Evolutionary conservation across 2,797 vertebrate species (phyloP), one percentile per base, ranked within the genome.

Genomic region (Craterocephalus amniculus): DNA sequence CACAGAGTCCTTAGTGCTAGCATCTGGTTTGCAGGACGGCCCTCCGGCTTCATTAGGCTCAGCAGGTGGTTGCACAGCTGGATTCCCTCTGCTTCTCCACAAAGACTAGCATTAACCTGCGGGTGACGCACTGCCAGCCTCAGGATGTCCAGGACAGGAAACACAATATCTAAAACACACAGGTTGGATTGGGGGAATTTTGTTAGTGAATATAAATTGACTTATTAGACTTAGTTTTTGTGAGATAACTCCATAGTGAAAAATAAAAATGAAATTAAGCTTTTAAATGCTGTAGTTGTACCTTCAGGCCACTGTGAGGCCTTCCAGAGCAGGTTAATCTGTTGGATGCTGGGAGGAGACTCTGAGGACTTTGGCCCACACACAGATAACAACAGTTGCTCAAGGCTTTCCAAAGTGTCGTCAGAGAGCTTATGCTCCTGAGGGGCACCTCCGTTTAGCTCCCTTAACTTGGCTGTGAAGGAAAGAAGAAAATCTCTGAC

Each of bases 271-370:
- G 18, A 18, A 24, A 43, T 38, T 14, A 18, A 10, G 43, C 22
- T n/a, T 9, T 20, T 24, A 40, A 43, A 38, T 49, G 27, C 0
- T 36, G 24, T 22, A n/a, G 6, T 11, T 26, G 26, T 95, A 98
- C 98, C 97, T 94, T 99, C 96, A 78, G 98, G 97, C 97, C 97
- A 99, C 80, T 96, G 96, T 67, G 96, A 70, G 29, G 97, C 96
- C 89, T 94, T 98, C 97, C 96, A 97, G 26, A 99, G 94, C 70
- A 95, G 89, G 85, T 93, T 92, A 79, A 99, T 92, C 72, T 99
- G 95, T 56, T 97, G 95, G 26, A 93, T 72, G 43, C 92, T 87
- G 4, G 95, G 96, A 40, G 94, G 94, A 63, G 87, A 91, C 83
- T 94, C 94, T 6, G 87, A 78, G 43, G 71, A 71, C 65, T 91